Evolutionary conservation across 1,140 invertebrate species (phyloP).

Genomic region (Notospermus geniculatus): DNA sequence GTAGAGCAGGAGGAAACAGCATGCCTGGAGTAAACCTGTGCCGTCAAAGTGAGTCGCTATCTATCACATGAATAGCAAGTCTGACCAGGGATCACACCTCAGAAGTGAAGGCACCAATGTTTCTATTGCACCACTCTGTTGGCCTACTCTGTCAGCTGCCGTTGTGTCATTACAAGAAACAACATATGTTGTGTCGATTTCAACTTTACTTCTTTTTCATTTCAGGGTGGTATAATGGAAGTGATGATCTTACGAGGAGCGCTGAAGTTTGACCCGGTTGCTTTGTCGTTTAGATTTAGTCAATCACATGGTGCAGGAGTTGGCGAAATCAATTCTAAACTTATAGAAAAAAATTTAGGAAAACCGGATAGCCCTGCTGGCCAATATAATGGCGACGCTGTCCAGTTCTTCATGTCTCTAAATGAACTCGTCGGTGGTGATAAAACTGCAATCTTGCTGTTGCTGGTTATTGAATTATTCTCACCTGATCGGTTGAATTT

Average conservation of each 20-base stretch:
- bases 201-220: constrained; percentile 18
- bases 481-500: constrained; percentile 76
- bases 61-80: no score
- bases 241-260: constrained; percentile 88
- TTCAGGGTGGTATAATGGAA: constrained; percentile 76
- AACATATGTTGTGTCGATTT: no score
- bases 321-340: constrained; percentile 1
- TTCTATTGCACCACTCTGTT: no score
- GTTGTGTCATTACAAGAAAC: no score
- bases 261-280: constrained; percentile 76
- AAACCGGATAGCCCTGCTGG: constrained; percentile 60
- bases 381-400: constrained; percentile 10
- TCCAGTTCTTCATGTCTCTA: constrained; percentile 38
- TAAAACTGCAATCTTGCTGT: constrained; percentile 83
- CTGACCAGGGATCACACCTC: no score
- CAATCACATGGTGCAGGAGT: not conserved
- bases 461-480: constrained; percentile 87
- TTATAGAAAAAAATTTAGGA: constrained; percentile 10
- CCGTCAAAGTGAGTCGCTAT: no score
- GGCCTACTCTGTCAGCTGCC: no score
- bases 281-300: not conserved
- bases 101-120: no score
- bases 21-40: no score
- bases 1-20: no score
- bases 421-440: constrained; percentile 64